These are phyloP conservation scores for Lytechinus variegatus DNA, from an alignment of 35 echinoderm and acorn worm species.

Conservation along the genomic window DNA sequence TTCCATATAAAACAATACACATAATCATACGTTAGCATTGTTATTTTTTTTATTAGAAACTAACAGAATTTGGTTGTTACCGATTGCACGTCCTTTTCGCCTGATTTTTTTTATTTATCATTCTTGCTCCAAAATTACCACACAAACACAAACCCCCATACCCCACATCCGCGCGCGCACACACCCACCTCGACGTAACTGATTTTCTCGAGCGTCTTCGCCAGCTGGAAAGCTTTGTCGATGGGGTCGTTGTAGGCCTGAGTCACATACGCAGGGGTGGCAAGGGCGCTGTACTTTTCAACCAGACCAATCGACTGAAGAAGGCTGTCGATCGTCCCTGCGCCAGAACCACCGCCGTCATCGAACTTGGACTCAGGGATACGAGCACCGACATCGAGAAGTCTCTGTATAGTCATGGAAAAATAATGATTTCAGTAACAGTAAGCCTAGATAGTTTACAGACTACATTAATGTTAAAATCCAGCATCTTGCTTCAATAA, in stretches of 20 bases:
- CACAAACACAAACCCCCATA: neutral
- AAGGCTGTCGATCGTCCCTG: constrained; percentile 68
- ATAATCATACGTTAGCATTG: too few species aligned
- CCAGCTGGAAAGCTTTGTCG: constrained; percentile 67
- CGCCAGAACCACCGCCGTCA: constrained; percentile 41
- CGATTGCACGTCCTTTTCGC: too few species aligned
- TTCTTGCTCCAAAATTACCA: neutral
- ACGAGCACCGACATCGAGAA: constrained; percentile 69
- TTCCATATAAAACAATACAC: too few species aligned
- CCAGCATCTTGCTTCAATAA: too few species aligned
- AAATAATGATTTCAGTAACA: too few species aligned
- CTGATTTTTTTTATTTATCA: too few species aligned
- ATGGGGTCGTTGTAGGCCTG: constrained; percentile 77
- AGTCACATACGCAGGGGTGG: constrained; percentile 83
- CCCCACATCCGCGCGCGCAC: neutral
- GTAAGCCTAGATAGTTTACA: too few species aligned
- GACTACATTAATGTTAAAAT: too few species aligned
- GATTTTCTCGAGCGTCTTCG: neutral
- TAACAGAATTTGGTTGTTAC: too few species aligned
- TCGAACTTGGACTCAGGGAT: constrained; percentile 64
- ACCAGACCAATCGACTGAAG: constrained; percentile 83
- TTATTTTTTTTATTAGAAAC: too few species aligned
- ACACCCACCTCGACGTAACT: neutral
- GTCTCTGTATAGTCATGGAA: neutral
- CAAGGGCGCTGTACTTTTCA: constrained; percentile 77